Conservation (phyloP, 2,113 vertebrate species). For the Mesembrinibis cayennensis region DNA sequence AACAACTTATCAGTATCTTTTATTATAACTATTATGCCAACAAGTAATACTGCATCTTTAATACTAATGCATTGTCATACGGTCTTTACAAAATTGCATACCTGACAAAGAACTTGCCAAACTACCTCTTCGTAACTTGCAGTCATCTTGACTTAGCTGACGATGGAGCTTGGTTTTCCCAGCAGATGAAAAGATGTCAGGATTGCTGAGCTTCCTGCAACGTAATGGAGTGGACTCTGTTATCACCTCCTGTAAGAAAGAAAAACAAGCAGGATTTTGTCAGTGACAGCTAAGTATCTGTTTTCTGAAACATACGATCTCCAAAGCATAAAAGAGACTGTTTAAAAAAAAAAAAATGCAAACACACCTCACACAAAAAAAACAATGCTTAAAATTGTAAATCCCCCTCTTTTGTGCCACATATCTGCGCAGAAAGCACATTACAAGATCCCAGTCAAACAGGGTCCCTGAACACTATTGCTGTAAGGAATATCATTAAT, state of each 20-base stretch:
- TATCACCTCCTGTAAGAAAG: conserved; percentile 77
- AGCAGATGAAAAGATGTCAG: conserved; percentile 88
- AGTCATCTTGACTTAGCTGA: conserved; percentile 93
- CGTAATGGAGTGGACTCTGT: conserved; percentile 82
- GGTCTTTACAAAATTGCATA: conserved; percentile 49
- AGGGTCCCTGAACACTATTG: background rate
- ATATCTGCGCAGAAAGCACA: background rate
- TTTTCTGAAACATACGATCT: background rate
- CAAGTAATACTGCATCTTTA: background rate
- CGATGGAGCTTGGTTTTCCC: conserved; percentile 91
- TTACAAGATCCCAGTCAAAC: background rate
- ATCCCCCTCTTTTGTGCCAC: background rate
- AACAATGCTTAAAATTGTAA: background rate
- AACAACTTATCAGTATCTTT: background rate
- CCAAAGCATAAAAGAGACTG: background rate
- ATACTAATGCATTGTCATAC: background rate
- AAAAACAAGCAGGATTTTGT: background rate
- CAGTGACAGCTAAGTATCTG: background rate
- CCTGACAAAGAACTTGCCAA: conserved; percentile 86
- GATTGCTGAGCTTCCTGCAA: conserved; percentile 95
- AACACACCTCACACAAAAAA: no score
- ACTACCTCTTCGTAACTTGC: conserved; percentile 86
- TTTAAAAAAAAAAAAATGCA: background rate
- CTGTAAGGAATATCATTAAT: background rate
- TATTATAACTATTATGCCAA: background rate